Base-by-base conservation (phyloP, 2,797 vertebrate genomes). In the Aplochiton taeniatus region DNA sequence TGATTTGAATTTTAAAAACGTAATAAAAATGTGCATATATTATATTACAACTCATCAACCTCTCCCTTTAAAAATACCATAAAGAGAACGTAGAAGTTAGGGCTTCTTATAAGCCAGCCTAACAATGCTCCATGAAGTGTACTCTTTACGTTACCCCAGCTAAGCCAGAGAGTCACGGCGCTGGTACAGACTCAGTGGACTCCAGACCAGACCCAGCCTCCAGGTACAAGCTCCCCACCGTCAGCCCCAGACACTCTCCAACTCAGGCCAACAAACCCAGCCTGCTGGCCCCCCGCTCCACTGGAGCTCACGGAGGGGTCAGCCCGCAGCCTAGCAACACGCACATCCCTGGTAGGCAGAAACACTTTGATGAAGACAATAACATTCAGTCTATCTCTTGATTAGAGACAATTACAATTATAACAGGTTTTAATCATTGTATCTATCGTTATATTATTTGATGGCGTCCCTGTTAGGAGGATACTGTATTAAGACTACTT, bases 251-350 rank as follows among this genome's bases (percentile, higher is more conserved):
- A 74, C 87, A 90, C 0, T 87, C 87, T 0, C 65, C 78, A 9
- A 80, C 89, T 9, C 93, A 93, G 72, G 75, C 82, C 13, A 42
- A 80, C 42, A 95, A 93, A 72, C 90, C 89, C 31, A 31, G 31
- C 62, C 82, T 75, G 45, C 85, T 85, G 19, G 79, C 72, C 5
- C 83, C 86, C 46, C 90, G 90, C 45, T 84, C 73, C 13, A 82
- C 90, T 0, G 88, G 91, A 56, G 91, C 91, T 0, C 90, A 31
- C 31, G 31, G 31, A 31, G n/a, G n/a, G n/a, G n/a, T 91, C 79
- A 94, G 93, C 55, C 93, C 93, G 1, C 92, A 68, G 50, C 51
- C 62, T 55, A 55, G 72, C 42, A 92, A 56, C 63, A 70, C 68
- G 48, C 63, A 64, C 63, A 75, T 65, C 58, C 43, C 50, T 53